Conservation (phyloP, 2,113 vertebrate genomes). For the Phylloscopus whistleri region DNA sequence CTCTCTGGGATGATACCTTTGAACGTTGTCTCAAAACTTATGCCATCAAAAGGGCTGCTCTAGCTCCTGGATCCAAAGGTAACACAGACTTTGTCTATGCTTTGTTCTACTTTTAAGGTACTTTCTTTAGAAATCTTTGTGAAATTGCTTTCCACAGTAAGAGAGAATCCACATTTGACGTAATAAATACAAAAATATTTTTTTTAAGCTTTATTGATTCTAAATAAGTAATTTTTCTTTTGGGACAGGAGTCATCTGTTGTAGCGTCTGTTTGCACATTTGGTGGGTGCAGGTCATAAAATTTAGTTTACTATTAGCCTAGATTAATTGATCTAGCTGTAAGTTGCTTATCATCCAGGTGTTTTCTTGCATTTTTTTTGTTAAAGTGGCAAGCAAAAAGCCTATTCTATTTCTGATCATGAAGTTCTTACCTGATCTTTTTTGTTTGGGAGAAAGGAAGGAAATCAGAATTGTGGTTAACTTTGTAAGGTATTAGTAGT, state of each 20-base stretch:
- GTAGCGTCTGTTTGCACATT: not conserved
- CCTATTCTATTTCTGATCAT: not conserved
- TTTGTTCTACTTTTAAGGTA: not conserved
- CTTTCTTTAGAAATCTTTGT: not conserved
- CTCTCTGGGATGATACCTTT: constrained; percentile 96
- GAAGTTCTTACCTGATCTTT: not conserved
- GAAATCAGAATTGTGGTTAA: not conserved
- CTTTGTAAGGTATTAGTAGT: not conserved
- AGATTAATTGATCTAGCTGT: not conserved
- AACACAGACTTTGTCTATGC: not conserved
- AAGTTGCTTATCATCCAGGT: not conserved
- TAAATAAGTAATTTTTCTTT: not conserved
- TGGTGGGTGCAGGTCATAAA: not conserved
- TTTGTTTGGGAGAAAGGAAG: not conserved
- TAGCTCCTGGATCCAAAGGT: constrained; percentile 99
- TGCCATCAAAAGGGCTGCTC: constrained; percentile 92
- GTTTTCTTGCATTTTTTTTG: not conserved
- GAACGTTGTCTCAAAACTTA: constrained; percentile 99
- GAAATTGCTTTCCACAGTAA: not conserved
- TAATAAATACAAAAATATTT: not conserved
- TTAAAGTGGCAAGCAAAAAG: not conserved
- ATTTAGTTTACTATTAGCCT: not conserved
- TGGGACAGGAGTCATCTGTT: not conserved
- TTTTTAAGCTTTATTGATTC: not conserved
- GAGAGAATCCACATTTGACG: not conserved